phyloP scores from a whole-genome alignment of 2,888 invertebrate genomes.

The Limnephilus marmoratus region DNA sequence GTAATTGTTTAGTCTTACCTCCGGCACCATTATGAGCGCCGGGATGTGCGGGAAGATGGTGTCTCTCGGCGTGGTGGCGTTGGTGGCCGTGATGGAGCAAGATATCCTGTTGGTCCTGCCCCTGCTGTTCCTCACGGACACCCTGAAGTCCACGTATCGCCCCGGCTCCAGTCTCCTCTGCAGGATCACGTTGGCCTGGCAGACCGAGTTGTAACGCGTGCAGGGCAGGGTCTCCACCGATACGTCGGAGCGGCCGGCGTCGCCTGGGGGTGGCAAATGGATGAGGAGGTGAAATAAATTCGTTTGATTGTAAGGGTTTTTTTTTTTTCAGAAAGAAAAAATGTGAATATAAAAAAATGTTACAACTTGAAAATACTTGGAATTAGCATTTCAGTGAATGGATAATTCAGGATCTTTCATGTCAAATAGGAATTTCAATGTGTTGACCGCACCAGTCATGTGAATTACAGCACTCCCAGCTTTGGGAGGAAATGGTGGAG shows the following conservation, averaged over 20 bases:
- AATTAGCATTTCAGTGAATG: too few species aligned
- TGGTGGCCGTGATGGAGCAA: conserved; percentile 90
- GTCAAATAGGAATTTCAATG: too few species aligned
- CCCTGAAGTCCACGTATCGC: conserved; percentile 89
- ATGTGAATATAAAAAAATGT: too few species aligned
- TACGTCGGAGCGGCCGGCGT: conserved; percentile 86
- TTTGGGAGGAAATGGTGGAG: too few species aligned
- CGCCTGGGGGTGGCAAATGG: conserved; percentile 71
- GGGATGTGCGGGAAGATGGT: conserved; percentile 90
- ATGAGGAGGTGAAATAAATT: conserved; percentile 5
- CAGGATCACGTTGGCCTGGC: conserved; percentile 91
- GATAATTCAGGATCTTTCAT: too few species aligned
- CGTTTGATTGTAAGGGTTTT: not conserved
- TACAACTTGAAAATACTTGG: too few species aligned
- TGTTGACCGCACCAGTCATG: too few species aligned
- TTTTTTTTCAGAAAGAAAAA: not conserved
- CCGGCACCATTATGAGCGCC: conserved; percentile 84
- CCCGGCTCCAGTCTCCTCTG: conserved; percentile 86
- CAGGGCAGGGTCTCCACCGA: conserved; percentile 90
- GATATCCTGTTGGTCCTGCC: conserved; percentile 86
- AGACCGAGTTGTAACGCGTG: conserved; percentile 90
- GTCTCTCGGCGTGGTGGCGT: conserved; percentile 89
- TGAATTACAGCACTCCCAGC: too few species aligned
- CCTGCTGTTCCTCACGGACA: conserved; percentile 85
- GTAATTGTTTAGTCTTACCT: conserved; percentile 77